Conservation (phyloP, 2,113 vertebrate species). For the Siphamia tubifer region DNA sequence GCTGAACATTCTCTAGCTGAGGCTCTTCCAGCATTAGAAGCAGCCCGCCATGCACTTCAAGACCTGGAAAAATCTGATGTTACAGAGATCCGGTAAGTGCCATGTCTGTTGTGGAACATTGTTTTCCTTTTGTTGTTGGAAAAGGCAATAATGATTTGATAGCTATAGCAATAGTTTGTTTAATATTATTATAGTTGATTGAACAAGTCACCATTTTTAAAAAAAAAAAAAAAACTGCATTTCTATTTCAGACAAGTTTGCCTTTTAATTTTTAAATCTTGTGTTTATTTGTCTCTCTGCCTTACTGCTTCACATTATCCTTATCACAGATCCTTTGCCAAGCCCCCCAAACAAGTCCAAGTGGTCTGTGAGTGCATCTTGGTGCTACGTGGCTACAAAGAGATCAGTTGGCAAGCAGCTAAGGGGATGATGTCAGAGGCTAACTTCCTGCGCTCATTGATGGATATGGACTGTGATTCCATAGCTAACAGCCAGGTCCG, state of each 20-base stretch:
- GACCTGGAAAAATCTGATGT: conserved; percentile 95
- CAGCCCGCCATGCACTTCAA: conserved; percentile 89
- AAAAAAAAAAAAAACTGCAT: too few relatives aligned
- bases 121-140: background rate
- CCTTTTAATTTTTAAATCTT: too few relatives aligned
- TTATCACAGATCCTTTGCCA: conserved; percentile 94
- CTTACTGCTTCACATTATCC: background rate
- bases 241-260: too few relatives aligned
- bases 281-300: background rate
- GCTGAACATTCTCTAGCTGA: conserved; percentile 89
- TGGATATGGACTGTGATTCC: conserved; percentile 91
- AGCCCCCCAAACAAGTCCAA: conserved; percentile 94
- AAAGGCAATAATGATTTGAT: background rate
- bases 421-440: conserved; percentile 97
- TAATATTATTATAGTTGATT: too few relatives aligned
- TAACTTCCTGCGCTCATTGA: conserved; percentile 89
- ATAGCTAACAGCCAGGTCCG: conserved; percentile 85
- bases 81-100: conserved; percentile 90
- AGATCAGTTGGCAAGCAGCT: conserved; percentile 92
- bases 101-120: background rate
- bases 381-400: conserved; percentile 90
- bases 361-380: conserved; percentile 94
- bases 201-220: too few relatives aligned
- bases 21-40: conserved; percentile 89
- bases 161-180: too few relatives aligned